Conservation (phyloP, 2,888 invertebrate species). For the Dolichomitus sp. region DNA sequence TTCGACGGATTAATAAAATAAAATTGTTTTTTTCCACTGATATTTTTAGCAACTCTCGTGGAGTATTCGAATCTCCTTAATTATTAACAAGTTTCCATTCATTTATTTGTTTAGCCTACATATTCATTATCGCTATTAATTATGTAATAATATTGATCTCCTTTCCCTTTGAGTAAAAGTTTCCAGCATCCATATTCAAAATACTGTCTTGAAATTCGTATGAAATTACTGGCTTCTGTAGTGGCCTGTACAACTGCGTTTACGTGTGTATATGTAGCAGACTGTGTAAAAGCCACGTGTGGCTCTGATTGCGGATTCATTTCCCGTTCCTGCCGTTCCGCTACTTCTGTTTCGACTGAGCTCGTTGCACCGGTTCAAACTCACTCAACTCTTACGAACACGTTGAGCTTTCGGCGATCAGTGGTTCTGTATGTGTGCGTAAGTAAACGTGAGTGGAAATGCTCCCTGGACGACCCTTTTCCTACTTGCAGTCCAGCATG, state of each 20-base stretch:
- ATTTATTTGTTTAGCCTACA: neutral
- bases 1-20: neutral
- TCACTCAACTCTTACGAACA: constrained; percentile 10
- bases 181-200: neutral
- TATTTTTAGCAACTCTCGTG: neutral
- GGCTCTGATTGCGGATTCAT: constrained; percentile 25
- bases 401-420: neutral
- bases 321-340: constrained; percentile 2
- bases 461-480: constrained; percentile 15
- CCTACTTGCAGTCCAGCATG: constrained; percentile 7
- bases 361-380: constrained; percentile 20
- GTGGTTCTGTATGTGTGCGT: neutral
- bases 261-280: neutral
- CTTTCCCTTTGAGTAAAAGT: neutral
- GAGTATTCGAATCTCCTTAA: neutral
- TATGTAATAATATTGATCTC: neutral
- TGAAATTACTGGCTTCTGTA: neutral
- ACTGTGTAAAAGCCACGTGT: constrained; percentile 1
- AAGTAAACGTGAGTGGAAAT: constrained; percentile 11
- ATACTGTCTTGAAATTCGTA: constrained; percentile 1
- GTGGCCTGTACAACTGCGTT: neutral
- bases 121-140: neutral
- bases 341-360: constrained; percentile 19
- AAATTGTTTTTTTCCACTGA: neutral
- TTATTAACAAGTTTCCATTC: neutral